These are phyloP conservation scores for Dryocosmus kuriphilus DNA, from an alignment of 2,888 invertebrate species.

Conservation along the genomic window DNA sequence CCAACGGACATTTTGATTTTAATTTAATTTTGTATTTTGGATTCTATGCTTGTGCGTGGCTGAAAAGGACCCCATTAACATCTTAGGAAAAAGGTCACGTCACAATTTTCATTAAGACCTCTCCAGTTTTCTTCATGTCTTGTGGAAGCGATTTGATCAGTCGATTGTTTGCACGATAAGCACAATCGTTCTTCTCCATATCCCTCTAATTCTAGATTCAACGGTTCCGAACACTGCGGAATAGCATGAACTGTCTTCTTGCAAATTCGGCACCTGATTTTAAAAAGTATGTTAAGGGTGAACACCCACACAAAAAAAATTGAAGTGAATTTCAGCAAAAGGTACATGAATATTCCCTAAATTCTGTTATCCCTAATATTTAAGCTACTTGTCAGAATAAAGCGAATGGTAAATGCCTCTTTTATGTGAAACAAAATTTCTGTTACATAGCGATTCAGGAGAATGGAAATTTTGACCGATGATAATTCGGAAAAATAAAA, in stretches of 20 bases:
- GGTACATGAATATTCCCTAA: background rate
- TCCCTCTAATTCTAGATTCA: background rate
- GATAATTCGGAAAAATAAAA: background rate
- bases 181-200: background rate
- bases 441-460: background rate
- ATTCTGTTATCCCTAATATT: too few relatives aligned
- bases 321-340: background rate
- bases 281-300: background rate
- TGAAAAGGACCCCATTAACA: too few relatives aligned
- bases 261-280: background rate
- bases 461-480: background rate
- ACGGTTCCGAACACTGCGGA: background rate
- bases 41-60: too few relatives aligned
- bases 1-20: too few relatives aligned
- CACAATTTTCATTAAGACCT: background rate
- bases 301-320: background rate
- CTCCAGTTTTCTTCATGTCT: background rate
- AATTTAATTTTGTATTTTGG: too few relatives aligned
- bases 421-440: background rate
- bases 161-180: background rate
- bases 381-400: too few relatives aligned
- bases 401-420: too few relatives aligned
- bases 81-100: too few relatives aligned
- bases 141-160: background rate
- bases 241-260: background rate